A percentile compares a stretch with the other conserved stretches of the same genome.
phyloP scores from a whole-genome alignment of 2,888 invertebrate genomes.

The Pseudanteris insignis region DNA sequence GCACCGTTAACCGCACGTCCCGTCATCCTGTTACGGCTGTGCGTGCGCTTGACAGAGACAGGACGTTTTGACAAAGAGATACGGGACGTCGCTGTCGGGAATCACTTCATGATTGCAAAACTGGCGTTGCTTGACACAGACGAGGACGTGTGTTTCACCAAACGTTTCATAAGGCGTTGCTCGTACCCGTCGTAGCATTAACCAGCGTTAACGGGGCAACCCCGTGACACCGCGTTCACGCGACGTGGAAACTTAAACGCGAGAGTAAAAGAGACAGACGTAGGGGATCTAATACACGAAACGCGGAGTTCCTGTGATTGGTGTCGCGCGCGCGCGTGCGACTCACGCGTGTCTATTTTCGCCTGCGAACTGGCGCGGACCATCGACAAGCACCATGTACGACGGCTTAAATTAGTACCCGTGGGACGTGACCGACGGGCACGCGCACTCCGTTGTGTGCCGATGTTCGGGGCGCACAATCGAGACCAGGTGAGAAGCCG shows the following conservation, averaged over 20 bases:
- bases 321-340: constrained; percentile 46
- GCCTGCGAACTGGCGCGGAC: constrained; percentile 63
- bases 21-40: too few relatives aligned
- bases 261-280: constrained; percentile 17
- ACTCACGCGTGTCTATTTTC: constrained; percentile 65
- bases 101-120: constrained; percentile 43
- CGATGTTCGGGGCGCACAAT: neutral
- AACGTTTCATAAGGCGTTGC: neutral
- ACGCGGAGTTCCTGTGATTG: too few relatives aligned
- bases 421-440: constrained; percentile 51
- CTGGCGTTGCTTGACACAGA: constrained; percentile 52
- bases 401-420: constrained; percentile 64
- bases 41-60: too few relatives aligned
- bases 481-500: neutral
- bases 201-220: neutral
- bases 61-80: too few relatives aligned
- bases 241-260: constrained; percentile 20
- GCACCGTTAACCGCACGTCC: constrained; percentile 56
- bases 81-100: too few relatives aligned
- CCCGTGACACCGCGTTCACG: neutral
- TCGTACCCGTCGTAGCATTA: neutral
- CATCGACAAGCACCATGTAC: constrained; percentile 55
- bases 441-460: constrained; percentile 55
- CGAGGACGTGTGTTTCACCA: neutral
- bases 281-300: constrained; percentile 4